Conservation (phyloP, 2,113 vertebrate genomes). For the Camelus dromedarius region DNA sequence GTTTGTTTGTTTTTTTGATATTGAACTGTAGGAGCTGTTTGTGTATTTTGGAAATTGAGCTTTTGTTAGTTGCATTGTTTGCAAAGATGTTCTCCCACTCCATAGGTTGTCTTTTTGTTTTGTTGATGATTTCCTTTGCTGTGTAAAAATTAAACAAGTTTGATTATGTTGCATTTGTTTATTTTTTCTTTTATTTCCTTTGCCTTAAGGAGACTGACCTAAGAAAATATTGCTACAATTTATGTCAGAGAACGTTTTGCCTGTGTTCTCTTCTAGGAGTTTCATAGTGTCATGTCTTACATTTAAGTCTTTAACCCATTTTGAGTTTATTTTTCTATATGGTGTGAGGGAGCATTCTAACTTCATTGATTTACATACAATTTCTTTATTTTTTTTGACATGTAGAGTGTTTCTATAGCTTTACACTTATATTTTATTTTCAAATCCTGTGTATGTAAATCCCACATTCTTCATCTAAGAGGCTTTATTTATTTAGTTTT, state of each 20-base stretch:
- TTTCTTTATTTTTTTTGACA: too few species aligned
- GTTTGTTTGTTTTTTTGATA: background rate
- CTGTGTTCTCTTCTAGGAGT: background rate
- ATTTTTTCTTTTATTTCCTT: background rate
- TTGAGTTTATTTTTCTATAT: background rate
- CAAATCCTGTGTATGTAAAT: background rate
- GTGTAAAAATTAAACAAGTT: background rate
- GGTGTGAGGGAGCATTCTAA: background rate
- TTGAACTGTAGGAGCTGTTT: background rate
- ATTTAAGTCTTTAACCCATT: background rate
- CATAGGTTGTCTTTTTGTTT: background rate
- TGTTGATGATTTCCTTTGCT: background rate
- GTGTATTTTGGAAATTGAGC: background rate
- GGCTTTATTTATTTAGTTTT: fast-evolving
- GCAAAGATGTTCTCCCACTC: background rate
- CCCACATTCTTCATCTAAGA: fast-evolving
- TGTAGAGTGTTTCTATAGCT: background rate
- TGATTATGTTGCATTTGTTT: background rate
- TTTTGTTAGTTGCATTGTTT: background rate
- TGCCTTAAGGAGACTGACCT: background rate
- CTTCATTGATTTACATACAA: background rate
- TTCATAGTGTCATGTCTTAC: background rate
- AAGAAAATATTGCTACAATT: background rate
- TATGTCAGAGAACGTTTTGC: background rate
- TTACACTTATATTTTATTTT: background rate